Percentiles rank a stretch among this genome's conserved stretches.
phyloP scores from a whole-genome alignment of 2,797 vertebrate species.

The Meriones psammophilus region DNA sequence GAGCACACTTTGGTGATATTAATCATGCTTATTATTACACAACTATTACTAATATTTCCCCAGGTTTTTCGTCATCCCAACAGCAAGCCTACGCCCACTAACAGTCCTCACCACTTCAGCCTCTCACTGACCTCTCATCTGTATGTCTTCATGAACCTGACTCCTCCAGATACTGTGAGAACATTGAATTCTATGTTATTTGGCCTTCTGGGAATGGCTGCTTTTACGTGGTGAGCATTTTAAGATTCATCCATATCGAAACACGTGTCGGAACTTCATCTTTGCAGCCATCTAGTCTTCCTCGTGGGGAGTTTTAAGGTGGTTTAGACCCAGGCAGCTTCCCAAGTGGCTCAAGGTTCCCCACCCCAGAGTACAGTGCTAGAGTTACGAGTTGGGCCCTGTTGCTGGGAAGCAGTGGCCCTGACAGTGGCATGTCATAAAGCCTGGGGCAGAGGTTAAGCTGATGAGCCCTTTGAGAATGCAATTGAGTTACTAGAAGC shows the following conservation, averaged over 20 bases:
- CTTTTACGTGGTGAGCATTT: neutral
- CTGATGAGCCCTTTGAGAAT: neutral
- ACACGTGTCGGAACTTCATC: neutral
- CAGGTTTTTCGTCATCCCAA: neutral
- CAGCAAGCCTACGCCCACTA: too few relatives aligned
- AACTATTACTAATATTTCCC: neutral
- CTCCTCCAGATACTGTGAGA: neutral
- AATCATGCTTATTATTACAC: neutral
- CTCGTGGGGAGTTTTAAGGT: neutral
- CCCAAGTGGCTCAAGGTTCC: too few relatives aligned
- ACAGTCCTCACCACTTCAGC: neutral
- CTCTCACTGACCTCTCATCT: neutral
- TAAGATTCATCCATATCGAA: neutral
- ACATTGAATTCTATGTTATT: rapidly evolving
- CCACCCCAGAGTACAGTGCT: neutral
- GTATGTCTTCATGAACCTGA: neutral
- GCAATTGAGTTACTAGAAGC: neutral
- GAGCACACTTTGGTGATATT: neutral
- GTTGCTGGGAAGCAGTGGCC: rapidly evolving
- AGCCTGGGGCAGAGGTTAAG: neutral
- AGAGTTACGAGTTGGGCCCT: neutral
- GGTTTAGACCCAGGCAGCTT: neutral
- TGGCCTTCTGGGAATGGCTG: neutral
- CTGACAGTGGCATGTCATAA: neutral
- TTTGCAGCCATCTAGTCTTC: neutral